Conservation (phyloP, 2,888 invertebrate genomes). For the Leptarthrus brevirostris region DNA sequence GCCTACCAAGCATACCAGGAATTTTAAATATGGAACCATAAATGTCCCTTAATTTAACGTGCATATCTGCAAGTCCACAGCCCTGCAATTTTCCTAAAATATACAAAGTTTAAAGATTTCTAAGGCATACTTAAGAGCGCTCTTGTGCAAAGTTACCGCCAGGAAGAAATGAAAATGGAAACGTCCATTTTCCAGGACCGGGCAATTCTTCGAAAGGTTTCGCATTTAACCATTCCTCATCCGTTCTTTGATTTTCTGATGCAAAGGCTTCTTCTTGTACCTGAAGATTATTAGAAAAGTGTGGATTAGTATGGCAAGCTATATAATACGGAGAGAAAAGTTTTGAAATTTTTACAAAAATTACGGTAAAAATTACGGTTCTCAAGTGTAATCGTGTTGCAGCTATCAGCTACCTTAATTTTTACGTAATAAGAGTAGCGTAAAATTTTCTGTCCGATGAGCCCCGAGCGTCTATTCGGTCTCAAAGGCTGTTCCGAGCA, state of each 20-base stretch:
- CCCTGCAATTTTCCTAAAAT: constrained; percentile 52
- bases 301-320: neutral
- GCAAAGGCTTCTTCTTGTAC: neutral
- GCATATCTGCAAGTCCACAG: constrained; percentile 6
- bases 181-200: constrained; percentile 58
- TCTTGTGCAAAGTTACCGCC: constrained; percentile 57
- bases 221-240: constrained; percentile 55
- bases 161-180: constrained; percentile 59
- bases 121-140: neutral
- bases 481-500: no score
- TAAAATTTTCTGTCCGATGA: no score
- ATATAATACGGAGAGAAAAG: neutral
- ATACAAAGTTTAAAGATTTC: neutral
- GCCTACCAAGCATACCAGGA: constrained; percentile 38
- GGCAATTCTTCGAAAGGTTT: constrained; percentile 59
- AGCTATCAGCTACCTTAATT: no score
- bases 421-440: no score
- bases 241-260: neutral
- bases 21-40: constrained; percentile 47
- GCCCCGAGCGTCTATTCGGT: no score
- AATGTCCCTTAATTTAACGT: constrained; percentile 7
- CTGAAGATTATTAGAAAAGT: neutral
- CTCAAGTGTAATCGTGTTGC: no score
- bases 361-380: no score
- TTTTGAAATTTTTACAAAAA: no score